Conservation (phyloP, 2,113 vertebrate genomes). For the Butorides virescens region DNA sequence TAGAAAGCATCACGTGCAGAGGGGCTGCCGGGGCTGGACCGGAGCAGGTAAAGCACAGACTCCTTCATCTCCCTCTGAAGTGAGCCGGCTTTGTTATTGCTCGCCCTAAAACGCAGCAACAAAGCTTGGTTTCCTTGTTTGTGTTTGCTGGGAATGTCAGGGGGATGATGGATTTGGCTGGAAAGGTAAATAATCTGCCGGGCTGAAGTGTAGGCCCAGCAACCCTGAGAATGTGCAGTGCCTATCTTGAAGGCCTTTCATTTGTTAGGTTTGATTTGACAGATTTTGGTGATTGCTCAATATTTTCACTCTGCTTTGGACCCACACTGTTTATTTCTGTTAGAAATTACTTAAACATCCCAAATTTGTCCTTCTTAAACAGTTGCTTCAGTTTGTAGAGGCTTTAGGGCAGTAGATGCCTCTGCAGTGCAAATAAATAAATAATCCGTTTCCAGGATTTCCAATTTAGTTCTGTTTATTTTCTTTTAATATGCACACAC, state of each 20-base stretch:
- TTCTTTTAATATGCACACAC: neutral
- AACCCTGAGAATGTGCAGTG: neutral
- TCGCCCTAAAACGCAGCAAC: neutral
- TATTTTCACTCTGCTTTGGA: neutral
- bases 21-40: neutral
- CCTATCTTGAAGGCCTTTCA: neutral
- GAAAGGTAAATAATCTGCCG: neutral
- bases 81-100: neutral
- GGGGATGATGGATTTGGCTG: conserved; percentile 28
- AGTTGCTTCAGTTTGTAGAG: neutral
- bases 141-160: conserved; percentile 16
- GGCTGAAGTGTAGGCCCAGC: neutral
- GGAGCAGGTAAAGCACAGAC: neutral
- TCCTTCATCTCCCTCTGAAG: neutral
- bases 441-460: neutral
- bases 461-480: conserved; percentile 30
- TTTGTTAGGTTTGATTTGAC: neutral
- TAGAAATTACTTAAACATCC: neutral
- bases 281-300: neutral
- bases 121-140: neutral
- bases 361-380: neutral
- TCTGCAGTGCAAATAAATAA: neutral
- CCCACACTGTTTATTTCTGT: conserved; percentile 5
- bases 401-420: neutral
- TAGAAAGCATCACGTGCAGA: neutral